Base-by-base conservation (phyloP, 2,888 invertebrate species). In the Cephonodes hylas region DNA sequence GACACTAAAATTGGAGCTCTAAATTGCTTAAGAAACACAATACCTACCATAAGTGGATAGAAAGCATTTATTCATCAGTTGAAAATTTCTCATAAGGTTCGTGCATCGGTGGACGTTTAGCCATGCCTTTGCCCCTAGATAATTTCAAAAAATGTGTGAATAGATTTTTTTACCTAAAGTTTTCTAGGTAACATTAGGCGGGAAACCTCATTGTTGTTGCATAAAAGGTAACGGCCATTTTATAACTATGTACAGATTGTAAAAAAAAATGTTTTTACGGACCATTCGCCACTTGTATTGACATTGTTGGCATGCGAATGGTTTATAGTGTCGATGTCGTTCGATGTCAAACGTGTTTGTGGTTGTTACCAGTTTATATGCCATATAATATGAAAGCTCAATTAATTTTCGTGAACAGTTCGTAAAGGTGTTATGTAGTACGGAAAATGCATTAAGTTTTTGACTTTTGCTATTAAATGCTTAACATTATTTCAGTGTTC, bases 81-180 rank as follows among this genome's bases (percentile, higher is more conserved):
- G 18, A 53, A 59, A 60, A 60, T 31, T 31, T 53, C 25, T 53
- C 15, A 7, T 53, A 31, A 53, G 53, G 53, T 53, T 38, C 22
- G 42, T 58, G 58, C 53, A 18, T 31, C 18, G 27, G 18, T 53
- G 53, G 53, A 31, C 53, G 53, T 53, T 53, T 27, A 27, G 31
- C 31, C 53, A 53, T 31, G 53, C 3, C 53, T 53, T 53, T 53
- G 31, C 53, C 31, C 57, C 57, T 38, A 42, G 42, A 58, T 42
- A 58, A 58, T 22, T 58, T 58, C 22, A 42, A 53, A 46, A 27
- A 38, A 60, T 53, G 48, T 53, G 42, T 48, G 80, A 81, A 84
- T 79, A 83, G 80, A 79, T 77, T 87, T 89, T 89, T 89, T 87
- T 89, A 89, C 89, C 88, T 89, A 85, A 81, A 81, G 80, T 81